Base-by-base conservation (phyloP, 2,797 vertebrate species). In the Enoplosus armatus region DNA sequence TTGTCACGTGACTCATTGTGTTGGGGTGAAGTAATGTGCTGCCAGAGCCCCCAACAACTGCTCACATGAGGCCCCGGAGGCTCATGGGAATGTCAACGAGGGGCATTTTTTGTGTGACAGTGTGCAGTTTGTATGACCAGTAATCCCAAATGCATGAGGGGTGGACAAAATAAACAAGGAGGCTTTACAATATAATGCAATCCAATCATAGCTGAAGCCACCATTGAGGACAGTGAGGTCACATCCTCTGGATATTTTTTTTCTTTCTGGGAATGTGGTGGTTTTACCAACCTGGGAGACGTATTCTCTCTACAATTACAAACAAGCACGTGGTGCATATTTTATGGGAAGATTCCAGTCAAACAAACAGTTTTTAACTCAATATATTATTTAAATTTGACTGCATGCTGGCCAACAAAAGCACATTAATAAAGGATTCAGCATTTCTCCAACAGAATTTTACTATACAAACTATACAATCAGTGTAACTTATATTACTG, bases 1-100 rank as follows among this genome's bases (percentile, higher is more conserved):
- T 26, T 8, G 43, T 78, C 72, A 84, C 12, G 0, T 77, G 79
- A 73, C 66, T 67, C 43, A 58, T 62, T 82, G 72, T 75, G 54
- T 69, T 24, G 39, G 31, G 62, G 50, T 41, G 41, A 41, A 50
- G 71, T 48, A 54, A 73, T 29, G 26, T 24, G 54, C 77, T 47
- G 53, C 54, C 67, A 41, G 33, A 41, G 41, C n/a, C 41, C 60
- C 31, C 24, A 31, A 68, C 11, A 29, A 62, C 58, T 39, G 54
- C 72, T 63, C 31, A 45, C 37, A 45, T n/a, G 45, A 74, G 56
- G 60, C 74, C 66, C 43, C 69, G 37, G 22, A 65, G 76, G 73
- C 60, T 84, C 50, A 51, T 65, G 60, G 72, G 62, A 84, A 75
- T 68, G 74, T 65, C 72, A 64, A 11, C 0, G 16, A 76, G 63